These are phyloP conservation scores for Pyralis farinalis DNA, from an alignment of 2,888 invertebrate genomes.

Conservation along the genomic window DNA sequence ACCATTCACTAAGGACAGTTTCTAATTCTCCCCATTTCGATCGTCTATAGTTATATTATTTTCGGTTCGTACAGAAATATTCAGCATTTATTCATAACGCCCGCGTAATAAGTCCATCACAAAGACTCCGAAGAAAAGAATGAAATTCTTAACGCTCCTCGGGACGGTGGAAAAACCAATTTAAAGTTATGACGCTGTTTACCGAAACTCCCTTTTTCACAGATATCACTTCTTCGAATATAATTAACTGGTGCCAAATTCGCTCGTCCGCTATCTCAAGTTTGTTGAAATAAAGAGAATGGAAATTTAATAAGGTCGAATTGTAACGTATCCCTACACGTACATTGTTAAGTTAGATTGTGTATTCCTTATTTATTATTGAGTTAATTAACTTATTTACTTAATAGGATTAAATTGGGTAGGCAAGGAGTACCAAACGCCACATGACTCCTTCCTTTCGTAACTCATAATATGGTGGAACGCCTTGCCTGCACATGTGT, in stretches of 20 bases:
- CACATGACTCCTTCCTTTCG: too few relatives aligned
- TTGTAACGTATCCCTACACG: too few relatives aligned
- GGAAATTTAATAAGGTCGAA: constrained; percentile 10
- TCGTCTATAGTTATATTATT: constrained; percentile 7
- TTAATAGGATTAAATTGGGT: too few relatives aligned
- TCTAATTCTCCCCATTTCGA: too few relatives aligned
- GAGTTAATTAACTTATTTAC: too few relatives aligned
- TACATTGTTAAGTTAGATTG: too few relatives aligned
- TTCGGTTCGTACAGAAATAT: constrained; percentile 12
- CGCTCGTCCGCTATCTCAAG: constrained; percentile 26
- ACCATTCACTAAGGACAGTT: too few relatives aligned
- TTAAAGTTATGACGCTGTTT: constrained; percentile 56
- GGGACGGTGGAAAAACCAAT: constrained; percentile 45
- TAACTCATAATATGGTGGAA: too few relatives aligned
- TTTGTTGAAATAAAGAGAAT: constrained; percentile 13
- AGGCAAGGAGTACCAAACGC: too few relatives aligned
- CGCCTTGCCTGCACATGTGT: too few relatives aligned
- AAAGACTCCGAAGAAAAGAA: constrained; percentile 37
- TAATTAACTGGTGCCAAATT: constrained; percentile 45
- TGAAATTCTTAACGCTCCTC: constrained; percentile 35
- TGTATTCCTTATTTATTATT: too few relatives aligned
- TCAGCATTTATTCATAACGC: constrained; percentile 16
- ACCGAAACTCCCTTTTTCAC: constrained; percentile 47
- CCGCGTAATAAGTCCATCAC: constrained; percentile 18
- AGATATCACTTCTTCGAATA: constrained; percentile 50